Evolutionary conservation across 1,140 invertebrate genomes (phyloP).

Genomic region (Drosophila miranda): DNA sequence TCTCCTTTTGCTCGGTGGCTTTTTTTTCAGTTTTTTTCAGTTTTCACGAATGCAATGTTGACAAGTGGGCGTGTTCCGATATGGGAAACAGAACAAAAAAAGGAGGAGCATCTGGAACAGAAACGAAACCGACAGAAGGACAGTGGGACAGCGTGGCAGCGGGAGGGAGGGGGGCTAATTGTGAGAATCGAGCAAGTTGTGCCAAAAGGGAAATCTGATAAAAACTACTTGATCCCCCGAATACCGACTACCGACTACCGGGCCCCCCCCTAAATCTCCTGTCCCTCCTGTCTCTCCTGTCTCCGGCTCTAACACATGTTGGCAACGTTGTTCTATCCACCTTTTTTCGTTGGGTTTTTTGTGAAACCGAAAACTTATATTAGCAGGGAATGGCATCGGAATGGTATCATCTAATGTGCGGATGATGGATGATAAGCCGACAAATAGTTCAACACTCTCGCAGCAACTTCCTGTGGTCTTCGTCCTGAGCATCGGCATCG

Average conservation of each 20-base stretch:
- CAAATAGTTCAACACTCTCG: slow-evolving; percentile 56
- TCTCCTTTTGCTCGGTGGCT: slow-evolving; percentile 4
- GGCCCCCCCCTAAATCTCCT: no score
- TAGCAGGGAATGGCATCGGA: slow-evolving; percentile 33
- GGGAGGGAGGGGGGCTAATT: slow-evolving; percentile 27
- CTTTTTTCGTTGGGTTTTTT: not conserved
- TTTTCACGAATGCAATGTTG: slow-evolving; percentile 59
- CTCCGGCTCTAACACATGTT: slow-evolving; percentile 43
- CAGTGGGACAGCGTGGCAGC: not conserved
- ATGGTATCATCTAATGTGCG: slow-evolving; percentile 50
- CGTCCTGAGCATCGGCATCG: no score
- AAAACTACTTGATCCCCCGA: slow-evolving; percentile 7
- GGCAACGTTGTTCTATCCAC: slow-evolving; percentile 21
- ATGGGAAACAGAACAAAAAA: slow-evolving; percentile 19
- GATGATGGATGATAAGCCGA: slow-evolving; percentile 68
- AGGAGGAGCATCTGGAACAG: slow-evolving; percentile 19
- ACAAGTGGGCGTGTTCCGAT: slow-evolving; percentile 58
- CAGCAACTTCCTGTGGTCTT: slow-evolving; percentile 57
- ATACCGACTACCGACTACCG: no score
- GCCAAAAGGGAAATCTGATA: slow-evolving; percentile 39
- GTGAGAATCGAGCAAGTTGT: slow-evolving; percentile 43
- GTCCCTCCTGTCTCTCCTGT: no score
- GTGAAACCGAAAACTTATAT: slow-evolving; percentile 65
- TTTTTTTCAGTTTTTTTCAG: slow-evolving; percentile 32
- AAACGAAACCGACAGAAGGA: slow-evolving; percentile 7